These are phyloP conservation scores for Drosophila lacteicornis DNA, from an alignment of 1,140 invertebrate species.

Conservation along the genomic window DNA sequence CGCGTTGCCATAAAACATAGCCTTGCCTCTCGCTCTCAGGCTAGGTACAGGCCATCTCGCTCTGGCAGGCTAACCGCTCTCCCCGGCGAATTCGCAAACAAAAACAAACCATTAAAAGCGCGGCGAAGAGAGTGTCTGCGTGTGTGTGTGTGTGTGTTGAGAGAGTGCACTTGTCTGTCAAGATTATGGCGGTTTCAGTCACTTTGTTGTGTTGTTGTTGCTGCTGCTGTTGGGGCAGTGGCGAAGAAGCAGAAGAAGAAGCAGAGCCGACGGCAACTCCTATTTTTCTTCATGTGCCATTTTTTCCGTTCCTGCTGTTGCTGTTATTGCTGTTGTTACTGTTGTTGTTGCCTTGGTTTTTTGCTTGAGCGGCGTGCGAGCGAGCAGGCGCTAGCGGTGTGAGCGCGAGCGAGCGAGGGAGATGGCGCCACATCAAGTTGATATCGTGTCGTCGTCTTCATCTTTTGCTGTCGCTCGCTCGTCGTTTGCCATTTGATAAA, in stretches of 20 bases:
- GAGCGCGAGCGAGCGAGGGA: conserved; percentile 34
- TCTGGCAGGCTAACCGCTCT: conserved; percentile 30
- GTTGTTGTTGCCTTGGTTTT: conserved; percentile 15
- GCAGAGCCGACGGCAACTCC: conserved; percentile 76
- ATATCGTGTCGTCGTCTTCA: conserved; percentile 84
- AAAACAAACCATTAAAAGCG: conserved; percentile 78
- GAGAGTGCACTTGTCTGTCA: conserved; percentile 78
- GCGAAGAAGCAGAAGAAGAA: conserved; percentile 34
- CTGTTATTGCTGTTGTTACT: background rate
- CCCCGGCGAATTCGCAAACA: conserved; percentile 72
- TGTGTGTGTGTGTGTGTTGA: conserved; percentile 16
- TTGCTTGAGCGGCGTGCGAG: conserved; percentile 58
- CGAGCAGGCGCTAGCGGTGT: conserved; percentile 10
- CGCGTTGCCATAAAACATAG: conserved; percentile 66
- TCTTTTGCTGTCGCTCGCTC: conserved; percentile 84
- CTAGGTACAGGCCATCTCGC: conserved; percentile 9
- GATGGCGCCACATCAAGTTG: conserved; percentile 59
- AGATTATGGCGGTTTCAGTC: conserved; percentile 79
- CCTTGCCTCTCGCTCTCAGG: conserved; percentile 20
- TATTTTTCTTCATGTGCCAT: conserved; percentile 81
- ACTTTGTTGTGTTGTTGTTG: conserved; percentile 35
- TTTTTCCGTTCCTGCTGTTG: conserved; percentile 34
- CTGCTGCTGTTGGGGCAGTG: conserved; percentile 10
- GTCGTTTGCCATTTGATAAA: conserved; percentile 85
- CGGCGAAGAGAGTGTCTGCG: conserved; percentile 35